phyloP scores from a whole-genome alignment of 2,888 invertebrate species.

The Brenthis hecate region DNA sequence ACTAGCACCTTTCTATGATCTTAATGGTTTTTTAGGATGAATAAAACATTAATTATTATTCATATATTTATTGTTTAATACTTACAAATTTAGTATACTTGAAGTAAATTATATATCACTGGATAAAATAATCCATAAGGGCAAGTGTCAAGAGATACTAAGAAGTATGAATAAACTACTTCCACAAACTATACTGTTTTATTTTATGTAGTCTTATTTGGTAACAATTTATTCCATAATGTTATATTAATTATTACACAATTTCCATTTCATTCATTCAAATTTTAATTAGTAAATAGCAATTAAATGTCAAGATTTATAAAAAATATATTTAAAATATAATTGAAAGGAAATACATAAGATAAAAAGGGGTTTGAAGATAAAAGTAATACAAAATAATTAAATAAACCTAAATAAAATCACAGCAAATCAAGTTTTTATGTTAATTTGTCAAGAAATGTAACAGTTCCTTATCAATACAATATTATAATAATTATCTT shows the following conservation, averaged over 20 bases:
- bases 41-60: slow-evolving; percentile 35
- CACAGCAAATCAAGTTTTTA: slow-evolving; percentile 15
- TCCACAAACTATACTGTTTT: slow-evolving; percentile 23
- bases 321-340: slow-evolving; percentile 1
- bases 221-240: slow-evolving; percentile 2
- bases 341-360: background rate
- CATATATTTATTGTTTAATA: slow-evolving; percentile 45
- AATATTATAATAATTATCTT: background rate
- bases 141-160: slow-evolving; percentile 39
- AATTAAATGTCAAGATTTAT: background rate
- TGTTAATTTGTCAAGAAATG: slow-evolving; percentile 13
- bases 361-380: background rate
- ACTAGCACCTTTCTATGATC: background rate
- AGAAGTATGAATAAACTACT: slow-evolving; percentile 29
- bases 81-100: slow-evolving; percentile 57
- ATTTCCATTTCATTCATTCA: background rate
- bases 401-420: slow-evolving; percentile 14
- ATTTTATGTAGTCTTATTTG: slow-evolving; percentile 17
- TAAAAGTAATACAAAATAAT: slow-evolving; percentile 1
- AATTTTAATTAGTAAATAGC: background rate
- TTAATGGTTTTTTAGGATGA: background rate
- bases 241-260: background rate
- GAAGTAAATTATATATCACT: slow-evolving; percentile 57
- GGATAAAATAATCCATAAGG: slow-evolving; percentile 60
- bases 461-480: slow-evolving; percentile 5